Evolutionary conservation across 92 coral and sea anemone genomes (phyloP).

Genomic region (Bergia sp.): DNA sequence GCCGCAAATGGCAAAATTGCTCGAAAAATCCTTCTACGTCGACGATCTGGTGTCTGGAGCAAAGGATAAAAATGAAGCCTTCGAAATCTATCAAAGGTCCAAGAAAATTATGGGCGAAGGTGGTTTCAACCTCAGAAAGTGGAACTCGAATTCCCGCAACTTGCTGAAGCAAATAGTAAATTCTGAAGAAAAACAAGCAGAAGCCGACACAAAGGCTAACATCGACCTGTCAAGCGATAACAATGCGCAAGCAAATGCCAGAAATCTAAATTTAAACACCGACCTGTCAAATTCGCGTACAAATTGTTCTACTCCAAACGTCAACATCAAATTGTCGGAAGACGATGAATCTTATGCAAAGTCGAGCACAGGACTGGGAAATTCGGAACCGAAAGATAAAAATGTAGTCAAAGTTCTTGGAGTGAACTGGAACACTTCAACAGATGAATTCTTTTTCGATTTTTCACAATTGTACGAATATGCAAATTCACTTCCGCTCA

Average conservation of each 20-base stretch:
- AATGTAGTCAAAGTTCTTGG: conserved; percentile 64
- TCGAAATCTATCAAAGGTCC: conserved; percentile 23
- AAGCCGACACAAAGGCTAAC: background rate
- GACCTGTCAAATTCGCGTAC: conserved; percentile 2
- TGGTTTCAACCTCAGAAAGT: conserved; percentile 47
- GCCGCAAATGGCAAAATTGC: conserved; percentile 50
- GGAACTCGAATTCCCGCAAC: conserved; percentile 29
- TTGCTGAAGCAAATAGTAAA: conserved; percentile 19
- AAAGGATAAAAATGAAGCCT: conserved; percentile 44
- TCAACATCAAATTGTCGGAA: background rate
- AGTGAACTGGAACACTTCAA: conserved; percentile 59
- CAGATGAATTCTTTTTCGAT: conserved; percentile 57
- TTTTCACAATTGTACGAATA: conserved; percentile 46
- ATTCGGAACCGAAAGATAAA: conserved; percentile 1
- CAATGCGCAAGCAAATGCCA: background rate
- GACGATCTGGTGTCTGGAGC: conserved; percentile 59
- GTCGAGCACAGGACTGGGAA: conserved; percentile 43
- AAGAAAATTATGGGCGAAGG: conserved; percentile 47
- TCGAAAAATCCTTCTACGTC: conserved; percentile 48
- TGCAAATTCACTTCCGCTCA: conserved; percentile 62
- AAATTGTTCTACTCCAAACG: background rate
- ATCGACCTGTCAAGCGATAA: background rate
- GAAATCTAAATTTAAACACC: too few species aligned
- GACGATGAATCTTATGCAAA: conserved; percentile 39
- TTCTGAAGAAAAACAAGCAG: background rate